Conservation (phyloP, 1,140 invertebrate genomes). For the Solenopsis fugax region DNA sequence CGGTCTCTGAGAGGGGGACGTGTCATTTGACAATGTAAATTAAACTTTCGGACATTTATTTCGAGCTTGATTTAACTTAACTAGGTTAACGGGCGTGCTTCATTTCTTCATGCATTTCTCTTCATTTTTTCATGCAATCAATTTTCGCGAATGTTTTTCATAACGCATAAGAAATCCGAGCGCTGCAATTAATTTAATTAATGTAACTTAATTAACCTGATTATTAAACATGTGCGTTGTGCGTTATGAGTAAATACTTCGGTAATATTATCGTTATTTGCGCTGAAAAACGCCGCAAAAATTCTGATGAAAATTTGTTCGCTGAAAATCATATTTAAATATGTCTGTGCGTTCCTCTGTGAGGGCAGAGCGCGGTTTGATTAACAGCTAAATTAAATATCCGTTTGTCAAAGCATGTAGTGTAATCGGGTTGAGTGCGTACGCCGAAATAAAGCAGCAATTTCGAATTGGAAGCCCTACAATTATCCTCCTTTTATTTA, state of each 20-base stretch:
- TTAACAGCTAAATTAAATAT: constrained; percentile 43
- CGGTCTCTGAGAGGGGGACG: background rate
- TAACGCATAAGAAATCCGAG: background rate
- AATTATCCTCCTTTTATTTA: constrained; percentile 16
- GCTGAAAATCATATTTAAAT: constrained; percentile 35
- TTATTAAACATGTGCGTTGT: background rate
- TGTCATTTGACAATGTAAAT: background rate
- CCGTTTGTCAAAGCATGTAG: constrained; percentile 13
- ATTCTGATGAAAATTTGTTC: constrained; percentile 10
- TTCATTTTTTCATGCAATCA: no score
- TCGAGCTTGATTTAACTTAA: background rate
- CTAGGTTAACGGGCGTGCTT: background rate
- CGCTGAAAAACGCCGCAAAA: background rate
- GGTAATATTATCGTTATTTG: constrained; percentile 4
- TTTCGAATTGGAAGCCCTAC: background rate
- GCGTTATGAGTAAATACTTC: background rate
- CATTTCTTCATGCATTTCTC: background rate
- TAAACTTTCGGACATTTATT: constrained; percentile 11
- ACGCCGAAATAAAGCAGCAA: constrained; percentile 10
- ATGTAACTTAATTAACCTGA: constrained; percentile 14
- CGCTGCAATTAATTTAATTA: constrained; percentile 1
- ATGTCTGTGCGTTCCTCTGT: background rate
- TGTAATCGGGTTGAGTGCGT: constrained; percentile 4
- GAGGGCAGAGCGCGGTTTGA: constrained; percentile 1
- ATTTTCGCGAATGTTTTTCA: background rate